Evolutionary conservation across 2,113 vertebrate species (phyloP), one percentile per base, ranked within the genome.

Genomic region (Okapia johnstoni): DNA sequence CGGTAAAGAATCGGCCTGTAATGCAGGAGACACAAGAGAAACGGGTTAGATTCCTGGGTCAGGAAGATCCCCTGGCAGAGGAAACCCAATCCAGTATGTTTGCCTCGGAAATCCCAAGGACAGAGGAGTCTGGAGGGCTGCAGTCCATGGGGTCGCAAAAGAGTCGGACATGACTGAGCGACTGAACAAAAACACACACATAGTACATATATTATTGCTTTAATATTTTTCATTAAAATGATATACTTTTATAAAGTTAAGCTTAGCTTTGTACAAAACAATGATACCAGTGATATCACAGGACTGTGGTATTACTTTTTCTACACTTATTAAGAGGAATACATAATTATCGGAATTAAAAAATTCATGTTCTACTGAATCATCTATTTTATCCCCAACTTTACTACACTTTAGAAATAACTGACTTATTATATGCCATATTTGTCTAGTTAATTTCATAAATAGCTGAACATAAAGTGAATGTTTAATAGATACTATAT

Each of bases 221-320:
- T 94, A 84, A 61, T 80, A 25, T 57, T 94, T 90, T 94, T 84
- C 33, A 40, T 66, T 86, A 85, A 91, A 95, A 85, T 94, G 21
- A 30, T 15, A 50, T 91, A 73, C 16, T 58, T 84, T 77, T 88
- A 73, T 33, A 60, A 88, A 85, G 15, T 58, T 81, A 94, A 84
- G 85, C 63, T 88, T 91, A 83, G 21, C 23, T 91, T 84, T 58
- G 5, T 30, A 43, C 43, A 63, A 55, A 92, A 76, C 4, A 88
- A 28, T 58, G 7, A 40, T 43, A 77, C 10, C 9, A 58, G 28
- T 94, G 46, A 85, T 85, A 96, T 85, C 55, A 85, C 6, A 93
- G 33, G 13, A 66, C 26, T 88, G 14, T 91, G 66, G 10, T 61
- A 30, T 57, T 88, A 30, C n/a, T 85, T 93, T 84, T 93, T 85